phyloP scores from a whole-genome alignment of 2,113 vertebrate genomes.

The Tragelaphus scriptus region DNA sequence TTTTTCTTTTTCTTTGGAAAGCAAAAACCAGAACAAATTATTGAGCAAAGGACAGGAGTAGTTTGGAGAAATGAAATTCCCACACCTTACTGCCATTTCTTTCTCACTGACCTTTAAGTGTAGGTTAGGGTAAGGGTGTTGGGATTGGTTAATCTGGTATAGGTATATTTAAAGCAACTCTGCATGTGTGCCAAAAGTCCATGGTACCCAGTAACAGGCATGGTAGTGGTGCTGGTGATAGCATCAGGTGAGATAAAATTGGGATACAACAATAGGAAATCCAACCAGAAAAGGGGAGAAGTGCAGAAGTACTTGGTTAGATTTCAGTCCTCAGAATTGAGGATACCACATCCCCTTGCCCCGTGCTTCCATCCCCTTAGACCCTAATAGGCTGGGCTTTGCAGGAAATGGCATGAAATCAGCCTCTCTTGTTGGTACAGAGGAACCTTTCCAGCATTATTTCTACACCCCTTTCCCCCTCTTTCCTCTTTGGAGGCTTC shows the following conservation, averaged over 20 bases:
- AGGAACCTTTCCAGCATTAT: slow-evolving; percentile 64
- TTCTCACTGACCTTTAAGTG: slow-evolving; percentile 59
- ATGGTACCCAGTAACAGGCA: slow-evolving; percentile 52
- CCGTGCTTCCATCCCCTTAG: slow-evolving; percentile 34
- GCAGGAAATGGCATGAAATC: slow-evolving; percentile 71
- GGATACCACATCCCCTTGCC: slow-evolving; percentile 35
- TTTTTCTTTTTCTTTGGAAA: slow-evolving; percentile 52
- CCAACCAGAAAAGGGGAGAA: slow-evolving; percentile 42
- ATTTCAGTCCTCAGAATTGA: slow-evolving; percentile 56
- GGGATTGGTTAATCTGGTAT: slow-evolving; percentile 44
- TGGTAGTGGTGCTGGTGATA: slow-evolving; percentile 62
- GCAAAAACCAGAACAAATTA: slow-evolving; percentile 49
- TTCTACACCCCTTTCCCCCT: slow-evolving; percentile 48
- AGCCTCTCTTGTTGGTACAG: slow-evolving; percentile 60
- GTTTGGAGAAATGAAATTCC: slow-evolving; percentile 60
- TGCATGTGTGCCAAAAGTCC: slow-evolving; percentile 60
- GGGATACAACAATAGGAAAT: slow-evolving; percentile 37
- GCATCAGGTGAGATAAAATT: slow-evolving; percentile 58
- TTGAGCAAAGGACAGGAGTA: slow-evolving; percentile 41
- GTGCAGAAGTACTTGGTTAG: slow-evolving; percentile 39
- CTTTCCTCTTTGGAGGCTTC: slow-evolving; percentile 50
- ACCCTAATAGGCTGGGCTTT: slow-evolving; percentile 59
- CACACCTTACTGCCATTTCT: slow-evolving; percentile 60
- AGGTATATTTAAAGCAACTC: slow-evolving; percentile 56
- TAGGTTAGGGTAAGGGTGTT: slow-evolving; percentile 34